Base-by-base conservation (phyloP, 2,113 vertebrate species). In the Microcebus murinus region DNA sequence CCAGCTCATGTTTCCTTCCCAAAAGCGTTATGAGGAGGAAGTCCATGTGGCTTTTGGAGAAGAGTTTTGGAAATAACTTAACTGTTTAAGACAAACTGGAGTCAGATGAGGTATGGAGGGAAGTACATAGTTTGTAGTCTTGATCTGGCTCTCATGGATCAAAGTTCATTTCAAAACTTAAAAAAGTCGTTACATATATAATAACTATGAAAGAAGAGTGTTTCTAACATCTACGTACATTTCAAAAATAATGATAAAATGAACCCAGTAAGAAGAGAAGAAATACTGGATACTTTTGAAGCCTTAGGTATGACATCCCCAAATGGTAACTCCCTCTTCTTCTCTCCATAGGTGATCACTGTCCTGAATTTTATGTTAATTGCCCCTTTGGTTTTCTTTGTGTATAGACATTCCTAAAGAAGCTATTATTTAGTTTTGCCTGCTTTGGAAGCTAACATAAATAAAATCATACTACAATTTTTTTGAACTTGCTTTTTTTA, bases 401-500 rank as follows among this genome's bases (percentile, higher is more conserved):
- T 81, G 10, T 48, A 45, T 6, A 59, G 52, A 13, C 20, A 36
- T 88, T 55, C n/a, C n/a, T 74, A 93, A 68, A 85, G 8, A 90
- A 59, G 57, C 20, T 9, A 36, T 29, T 23, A 57, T 31, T 74
- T 90, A 7, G 1, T 65, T 86, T 90, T 59, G 42, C 31, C 13
- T 76, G 29, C 61, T 90, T 90, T 70, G 86, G 90, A 81, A 91
- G 34, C 76, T 73, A 31, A 91, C 57, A 50, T 89, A 80, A 96
- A 68, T 70, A 84, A 95, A 92, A 27, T 70, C 6, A 73, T 21
- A 21, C 9, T 14, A 0, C 14, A 11, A 13, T 79, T 94, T 92
- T 94, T 86, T 39, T 61, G 52, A 85, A 74, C 23, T 83, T 91
- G 77, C 31, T 87, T 50, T 92, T 86, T 61, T 59, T 50, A 11